A percentile compares a stretch with the other conserved stretches of the same genome.
Evolutionary conservation across 2,113 vertebrate genomes (phyloP).

Genomic region (Emydocephalus ijimae): DNA sequence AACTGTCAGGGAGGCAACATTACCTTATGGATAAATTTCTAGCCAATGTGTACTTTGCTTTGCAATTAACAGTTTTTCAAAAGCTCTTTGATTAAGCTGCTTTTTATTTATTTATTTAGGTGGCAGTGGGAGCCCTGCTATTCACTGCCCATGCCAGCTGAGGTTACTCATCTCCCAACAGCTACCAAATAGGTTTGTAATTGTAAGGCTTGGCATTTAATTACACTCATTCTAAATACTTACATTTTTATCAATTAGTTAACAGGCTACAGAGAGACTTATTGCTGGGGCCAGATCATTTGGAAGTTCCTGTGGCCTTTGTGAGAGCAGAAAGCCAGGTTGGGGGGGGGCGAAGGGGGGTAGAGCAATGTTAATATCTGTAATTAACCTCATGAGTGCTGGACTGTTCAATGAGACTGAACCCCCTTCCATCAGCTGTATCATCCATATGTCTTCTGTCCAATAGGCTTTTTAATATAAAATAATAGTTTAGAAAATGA

Average conservation of each 20-base stretch:
- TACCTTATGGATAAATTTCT: conserved; percentile 64
- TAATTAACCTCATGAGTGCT: conserved; percentile 80
- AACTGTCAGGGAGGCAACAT: conserved; percentile 63
- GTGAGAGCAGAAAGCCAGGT: conserved; percentile 76
- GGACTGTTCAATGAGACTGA: conserved; percentile 74
- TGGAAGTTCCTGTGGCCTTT: conserved; percentile 76
- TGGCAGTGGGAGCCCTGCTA: conserved; percentile 58
- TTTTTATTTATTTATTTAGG: conserved; percentile 69
- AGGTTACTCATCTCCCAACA: conserved; percentile 77
- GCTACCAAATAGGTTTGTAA: conserved; percentile 76
- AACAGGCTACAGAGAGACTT: conserved; percentile 80
- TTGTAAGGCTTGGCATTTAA: conserved; percentile 81
- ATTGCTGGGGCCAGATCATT: conserved; percentile 81
- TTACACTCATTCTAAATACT: conserved; percentile 82
- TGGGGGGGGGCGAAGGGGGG: conserved; percentile 58
- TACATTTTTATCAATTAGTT: conserved; percentile 86
- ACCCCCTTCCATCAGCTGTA: conserved; percentile 46
- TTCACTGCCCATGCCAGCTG: conserved; percentile 72
- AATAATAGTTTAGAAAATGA: conserved; percentile 67
- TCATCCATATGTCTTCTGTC: conserved; percentile 71
- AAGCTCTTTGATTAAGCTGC: conserved; percentile 76
- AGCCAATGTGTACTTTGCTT: conserved; percentile 76
- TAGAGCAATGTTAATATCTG: conserved; percentile 75
- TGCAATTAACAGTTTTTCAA: conserved; percentile 78
- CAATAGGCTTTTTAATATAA: conserved; percentile 67